Percentiles rank a stretch among this genome's conserved stretches.
phyloP scores from a whole-genome alignment of 2,888 invertebrate genomes.

The Phortica magna region DNA sequence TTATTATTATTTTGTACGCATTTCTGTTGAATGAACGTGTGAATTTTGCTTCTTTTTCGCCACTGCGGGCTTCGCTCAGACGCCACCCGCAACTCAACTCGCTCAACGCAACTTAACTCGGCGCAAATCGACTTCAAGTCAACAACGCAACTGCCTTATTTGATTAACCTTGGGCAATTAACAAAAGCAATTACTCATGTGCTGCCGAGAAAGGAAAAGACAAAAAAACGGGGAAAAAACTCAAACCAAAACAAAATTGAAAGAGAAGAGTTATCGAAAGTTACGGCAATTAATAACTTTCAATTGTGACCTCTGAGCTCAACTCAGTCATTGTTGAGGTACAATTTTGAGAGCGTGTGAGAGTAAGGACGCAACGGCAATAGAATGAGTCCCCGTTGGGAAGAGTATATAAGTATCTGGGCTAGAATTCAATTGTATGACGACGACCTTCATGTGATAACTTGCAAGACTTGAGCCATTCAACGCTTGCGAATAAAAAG shows the following conservation, averaged over 20 bases:
- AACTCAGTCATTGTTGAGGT: too few species aligned
- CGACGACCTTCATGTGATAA: too few species aligned
- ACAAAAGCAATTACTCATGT: conserved; percentile 40
- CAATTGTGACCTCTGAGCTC: background rate
- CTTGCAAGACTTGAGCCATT: background rate
- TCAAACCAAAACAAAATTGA: background rate
- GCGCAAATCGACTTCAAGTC: background rate
- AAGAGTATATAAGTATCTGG: too few species aligned
- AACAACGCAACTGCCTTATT: conserved; percentile 10
- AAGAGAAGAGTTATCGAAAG: background rate
- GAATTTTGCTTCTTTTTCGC: conserved; percentile 51
- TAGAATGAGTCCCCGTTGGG: too few species aligned
- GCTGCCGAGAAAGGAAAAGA: background rate
- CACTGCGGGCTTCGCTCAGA: background rate
- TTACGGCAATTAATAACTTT: background rate
- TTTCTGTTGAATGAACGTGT: conserved; percentile 66
- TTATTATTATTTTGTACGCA: conserved; percentile 11
- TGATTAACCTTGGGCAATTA: conserved; percentile 60
- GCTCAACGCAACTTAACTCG: too few species aligned
- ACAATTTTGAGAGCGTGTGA: background rate
- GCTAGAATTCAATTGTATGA: too few species aligned
- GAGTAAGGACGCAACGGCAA: too few species aligned
- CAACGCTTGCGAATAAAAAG: background rate
- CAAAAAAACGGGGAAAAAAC: background rate
- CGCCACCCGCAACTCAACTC: background rate